A percentile compares a stretch with the other conserved stretches of the same genome.
phyloP scores from a whole-genome alignment of 2,888 invertebrate species.

The Zhuqinia jingwanae region DNA sequence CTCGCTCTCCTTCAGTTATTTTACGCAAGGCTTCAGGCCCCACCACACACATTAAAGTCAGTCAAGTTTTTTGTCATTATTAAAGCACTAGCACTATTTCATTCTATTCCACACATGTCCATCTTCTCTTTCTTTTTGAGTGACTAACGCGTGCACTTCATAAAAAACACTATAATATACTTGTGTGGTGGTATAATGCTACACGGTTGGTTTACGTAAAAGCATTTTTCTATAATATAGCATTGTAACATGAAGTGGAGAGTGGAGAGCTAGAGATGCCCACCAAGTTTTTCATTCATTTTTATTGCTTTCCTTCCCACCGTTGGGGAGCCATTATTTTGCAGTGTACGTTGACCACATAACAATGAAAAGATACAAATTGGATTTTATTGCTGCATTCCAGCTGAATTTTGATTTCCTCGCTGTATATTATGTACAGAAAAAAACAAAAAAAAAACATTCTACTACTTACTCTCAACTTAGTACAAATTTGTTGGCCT shows the following conservation, averaged over 20 bases:
- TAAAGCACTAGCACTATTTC: conserved; percentile 29
- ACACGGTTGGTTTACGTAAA: background rate
- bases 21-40: no score
- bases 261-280: conserved; percentile 3
- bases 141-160: conserved; percentile 41
- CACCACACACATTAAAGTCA: background rate
- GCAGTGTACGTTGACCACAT: conserved; percentile 77
- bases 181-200: background rate
- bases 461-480: background rate
- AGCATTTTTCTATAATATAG: background rate
- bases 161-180: conserved; percentile 13
- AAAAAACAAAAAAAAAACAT: no score
- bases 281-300: conserved; percentile 77
- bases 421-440: conserved; percentile 19
- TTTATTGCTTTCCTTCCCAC: conserved; percentile 76
- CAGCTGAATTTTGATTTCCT: conserved; percentile 77
- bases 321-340: conserved; percentile 77
- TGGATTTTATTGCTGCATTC: conserved; percentile 77
- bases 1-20: conserved; percentile 1
- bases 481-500: conserved; percentile 7
- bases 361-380: conserved; percentile 78
- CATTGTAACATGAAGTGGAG: background rate
- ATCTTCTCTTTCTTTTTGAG: conserved; percentile 19
- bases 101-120: conserved; percentile 28
- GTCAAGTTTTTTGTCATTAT: conserved; percentile 31